Evolutionary conservation across 2,113 vertebrate species (phyloP), one percentile per base, ranked within the genome.

Genomic region (Melanerpes aurifrons): DNA sequence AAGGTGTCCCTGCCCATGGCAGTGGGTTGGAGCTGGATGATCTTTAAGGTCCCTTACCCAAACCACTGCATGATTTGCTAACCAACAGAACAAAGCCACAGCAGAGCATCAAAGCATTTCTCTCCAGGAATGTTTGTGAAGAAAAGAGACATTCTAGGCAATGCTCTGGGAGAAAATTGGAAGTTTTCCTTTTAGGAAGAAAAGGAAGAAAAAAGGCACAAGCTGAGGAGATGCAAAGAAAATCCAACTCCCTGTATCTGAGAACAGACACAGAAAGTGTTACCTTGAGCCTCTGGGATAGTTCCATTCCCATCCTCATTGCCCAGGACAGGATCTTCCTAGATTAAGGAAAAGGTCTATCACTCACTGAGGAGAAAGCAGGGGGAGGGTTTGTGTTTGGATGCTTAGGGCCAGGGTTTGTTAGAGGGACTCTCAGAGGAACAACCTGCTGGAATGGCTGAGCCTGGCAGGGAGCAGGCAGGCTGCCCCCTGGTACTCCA

Each of bases 201-300:
- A 50, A 40, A 40, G 24, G 19, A 24, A 16, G 24, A 43, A 37
- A 47, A 71, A 43, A 40, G 9, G 59, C n/a, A 90, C 12, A 47
- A 75, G 8, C 32, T 32, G 24, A 69, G 50, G 19, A 80, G 24
- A 43, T 26, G 48, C 43, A 58, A 29, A 90, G 11, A 50, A 24
- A 24, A 22, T 53, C 12, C 7, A 53, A 22, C 50, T 53, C 22
- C 50, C 50, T 53, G 8, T 9, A 48, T 22, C 48, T 50, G 50
- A 53, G 40, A 53, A 53, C 13, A 40, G 73, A 40, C 3, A 50
- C 1, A n/a, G 50, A 82, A 22, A 22, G 45, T 37, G 26, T 89
- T 97, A 98, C 98, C 98, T 97, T 48, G 87, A 84, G 63, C 22
- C 87, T 90, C 91, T 82, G 90, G 70, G 93, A 31, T 73, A n/a